Evolutionary conservation across 2,888 invertebrate species (phyloP).

Genomic region (Allophyes oxyacanthae): DNA sequence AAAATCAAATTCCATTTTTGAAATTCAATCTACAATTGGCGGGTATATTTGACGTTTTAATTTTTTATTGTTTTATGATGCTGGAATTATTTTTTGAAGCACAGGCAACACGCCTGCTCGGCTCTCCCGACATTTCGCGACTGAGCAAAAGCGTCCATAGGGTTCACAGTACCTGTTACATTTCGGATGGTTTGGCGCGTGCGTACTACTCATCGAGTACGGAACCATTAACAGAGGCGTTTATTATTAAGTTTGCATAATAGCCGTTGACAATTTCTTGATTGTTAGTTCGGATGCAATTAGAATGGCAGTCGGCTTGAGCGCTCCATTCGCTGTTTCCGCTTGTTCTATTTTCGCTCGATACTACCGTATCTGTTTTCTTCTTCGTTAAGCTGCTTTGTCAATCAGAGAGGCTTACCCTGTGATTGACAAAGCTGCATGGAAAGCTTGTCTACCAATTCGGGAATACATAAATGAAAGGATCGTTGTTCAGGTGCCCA

Average conservation of each 20-base stretch:
- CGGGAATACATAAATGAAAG: not conserved
- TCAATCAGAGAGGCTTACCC: constrained; percentile 33
- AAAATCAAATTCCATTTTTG: constrained; percentile 61
- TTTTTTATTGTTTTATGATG: constrained; percentile 58
- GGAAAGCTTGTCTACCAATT: constrained; percentile 21
- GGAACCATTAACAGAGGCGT: constrained; percentile 61
- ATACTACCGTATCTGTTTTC: constrained; percentile 25
- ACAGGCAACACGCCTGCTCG: constrained; percentile 78
- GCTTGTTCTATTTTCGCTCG: constrained; percentile 36
- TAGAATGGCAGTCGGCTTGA: constrained; percentile 43
- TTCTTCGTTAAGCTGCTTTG: constrained; percentile 37
- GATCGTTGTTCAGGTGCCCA: not conserved
- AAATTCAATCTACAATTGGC: constrained; percentile 56
- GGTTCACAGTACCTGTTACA: constrained; percentile 76
- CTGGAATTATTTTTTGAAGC: constrained; percentile 50
- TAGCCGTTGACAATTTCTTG: constrained; percentile 62
- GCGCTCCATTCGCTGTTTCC: constrained; percentile 36
- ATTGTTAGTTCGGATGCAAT: constrained; percentile 58
- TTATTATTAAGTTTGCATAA: constrained; percentile 69
- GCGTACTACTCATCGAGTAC: constrained; percentile 65
- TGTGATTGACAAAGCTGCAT: constrained; percentile 32
- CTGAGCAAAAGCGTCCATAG: constrained; percentile 72
- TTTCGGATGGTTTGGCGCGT: constrained; percentile 71
- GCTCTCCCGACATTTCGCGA: constrained; percentile 72
- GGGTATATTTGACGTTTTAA: constrained; percentile 64